These are phyloP conservation scores for Drosophila pandora DNA, from an alignment of 1,140 invertebrate genomes.

Conservation along the genomic window DNA sequence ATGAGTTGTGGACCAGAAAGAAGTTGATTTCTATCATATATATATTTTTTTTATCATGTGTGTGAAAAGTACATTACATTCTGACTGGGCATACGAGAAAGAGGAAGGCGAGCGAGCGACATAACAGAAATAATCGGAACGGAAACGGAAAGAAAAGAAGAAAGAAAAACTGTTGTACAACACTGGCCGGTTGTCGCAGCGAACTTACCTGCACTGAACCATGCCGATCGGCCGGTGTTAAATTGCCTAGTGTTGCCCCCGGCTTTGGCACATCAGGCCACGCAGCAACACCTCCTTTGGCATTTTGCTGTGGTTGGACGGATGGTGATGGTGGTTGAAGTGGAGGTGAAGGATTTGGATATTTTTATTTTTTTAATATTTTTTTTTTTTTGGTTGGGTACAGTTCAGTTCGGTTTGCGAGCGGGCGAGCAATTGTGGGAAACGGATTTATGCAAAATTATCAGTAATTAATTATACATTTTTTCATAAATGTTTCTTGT, in stretches of 20 bases:
- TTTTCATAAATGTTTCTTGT: conserved; percentile 29
- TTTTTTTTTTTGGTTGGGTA: conserved; percentile 36
- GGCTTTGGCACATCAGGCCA: conserved; percentile 86
- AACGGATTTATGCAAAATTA: conserved; percentile 66
- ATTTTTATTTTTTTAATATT: conserved; percentile 35
- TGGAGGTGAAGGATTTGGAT: conserved; percentile 43
- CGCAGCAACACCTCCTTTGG: conserved; percentile 84
- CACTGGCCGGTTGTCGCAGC: conserved; percentile 51
- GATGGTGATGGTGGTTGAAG: conserved; percentile 35
- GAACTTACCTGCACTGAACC: conserved; percentile 95
- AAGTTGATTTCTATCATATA: conserved; percentile 11
- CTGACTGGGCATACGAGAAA: conserved; percentile 19
- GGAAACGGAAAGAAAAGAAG: conserved; percentile 32
- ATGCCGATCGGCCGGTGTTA: conserved; percentile 96
- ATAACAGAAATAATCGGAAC: conserved; percentile 49
- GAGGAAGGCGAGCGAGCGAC: conserved; percentile 43
- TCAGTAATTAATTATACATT: conserved; percentile 72
- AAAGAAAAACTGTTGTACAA: conserved; percentile 36
- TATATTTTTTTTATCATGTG: conserved; percentile 25
- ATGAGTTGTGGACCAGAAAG: conserved; percentile 10
- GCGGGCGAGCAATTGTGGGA: conserved; percentile 60
- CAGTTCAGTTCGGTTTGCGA: conserved; percentile 44
- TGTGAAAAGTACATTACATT: conserved; percentile 38
- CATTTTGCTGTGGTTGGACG: conserved; percentile 78
- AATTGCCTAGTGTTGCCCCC: conserved; percentile 86